Percentiles rank a stretch among this genome's conserved stretches.
These are phyloP conservation scores for Maniola jurtina DNA, from an alignment of 1,140 invertebrate genomes.

Conservation along the genomic window DNA sequence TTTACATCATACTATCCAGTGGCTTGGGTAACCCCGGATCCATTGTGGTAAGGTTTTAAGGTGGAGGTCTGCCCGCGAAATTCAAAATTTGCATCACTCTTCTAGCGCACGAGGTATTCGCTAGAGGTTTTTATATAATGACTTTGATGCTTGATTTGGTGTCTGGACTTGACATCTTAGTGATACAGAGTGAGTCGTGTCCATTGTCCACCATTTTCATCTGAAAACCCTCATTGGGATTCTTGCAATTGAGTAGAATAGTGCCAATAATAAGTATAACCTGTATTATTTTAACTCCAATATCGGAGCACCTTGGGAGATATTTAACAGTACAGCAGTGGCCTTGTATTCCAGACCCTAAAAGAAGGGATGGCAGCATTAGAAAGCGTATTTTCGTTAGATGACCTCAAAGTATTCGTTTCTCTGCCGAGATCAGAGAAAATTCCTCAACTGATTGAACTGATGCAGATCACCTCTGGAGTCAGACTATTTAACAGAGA, in stretches of 20 bases:
- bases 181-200: no score
- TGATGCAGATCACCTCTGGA: conserved; percentile 81
- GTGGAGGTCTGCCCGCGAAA: no score
- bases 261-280: no score
- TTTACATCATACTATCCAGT: conserved; percentile 80
- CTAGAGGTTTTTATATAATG: no score
- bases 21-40: conserved; percentile 82
- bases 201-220: no score
- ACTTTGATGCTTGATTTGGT: no score
- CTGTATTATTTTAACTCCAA: no score
- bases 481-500: conserved; percentile 85
- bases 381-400: conserved; percentile 85
- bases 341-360: conserved; percentile 58
- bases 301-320: no score
- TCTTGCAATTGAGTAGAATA: no score
- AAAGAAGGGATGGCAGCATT: conserved; percentile 83
- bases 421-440: conserved; percentile 78
- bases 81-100: no score
- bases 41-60: conserved; percentile 50
- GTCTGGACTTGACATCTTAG: no score
- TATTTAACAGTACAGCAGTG: not conserved
- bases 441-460: conserved; percentile 77
- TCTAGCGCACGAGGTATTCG: not conserved
- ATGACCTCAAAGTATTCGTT: conserved; percentile 84
- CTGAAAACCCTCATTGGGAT: no score